Evolutionary conservation across 1,140 invertebrate species (phyloP).

Genomic region (Drosophila triauraria): DNA sequence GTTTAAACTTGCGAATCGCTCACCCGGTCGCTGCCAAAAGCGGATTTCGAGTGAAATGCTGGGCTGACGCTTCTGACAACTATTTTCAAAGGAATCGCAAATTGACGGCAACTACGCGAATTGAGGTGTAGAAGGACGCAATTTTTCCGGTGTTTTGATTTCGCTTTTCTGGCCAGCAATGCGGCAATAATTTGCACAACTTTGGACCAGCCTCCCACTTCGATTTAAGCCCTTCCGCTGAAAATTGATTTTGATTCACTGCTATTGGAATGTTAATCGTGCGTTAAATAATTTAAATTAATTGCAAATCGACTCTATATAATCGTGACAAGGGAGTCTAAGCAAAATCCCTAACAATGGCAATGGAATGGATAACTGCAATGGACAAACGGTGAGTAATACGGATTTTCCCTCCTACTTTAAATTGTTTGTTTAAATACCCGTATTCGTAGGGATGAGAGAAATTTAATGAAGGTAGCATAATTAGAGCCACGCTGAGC

Average conservation of each 20-base stretch:
- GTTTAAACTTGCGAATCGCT: background rate
- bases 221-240: slow-evolving; percentile 30
- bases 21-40: slow-evolving; percentile 18
- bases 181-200: slow-evolving; percentile 50
- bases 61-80: slow-evolving; percentile 10
- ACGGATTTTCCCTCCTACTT: background rate
- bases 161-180: slow-evolving; percentile 45
- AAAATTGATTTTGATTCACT: slow-evolving; percentile 28
- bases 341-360: slow-evolving; percentile 65
- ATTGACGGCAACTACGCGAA: slow-evolving; percentile 39
- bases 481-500: background rate
- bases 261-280: slow-evolving; percentile 20
- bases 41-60: slow-evolving; percentile 24
- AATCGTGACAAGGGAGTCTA: slow-evolving; percentile 1
- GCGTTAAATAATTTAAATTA: slow-evolving; percentile 22
- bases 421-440: background rate
- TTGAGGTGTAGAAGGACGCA: slow-evolving; percentile 43
- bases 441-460: background rate
- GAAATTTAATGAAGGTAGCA: background rate
- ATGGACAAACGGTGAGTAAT: slow-evolving; percentile 85
- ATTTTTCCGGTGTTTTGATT: slow-evolving; percentile 49
- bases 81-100: slow-evolving; percentile 47
- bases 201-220: slow-evolving; percentile 21
- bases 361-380: slow-evolving; percentile 85
- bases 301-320: slow-evolving; percentile 18